Conservation (phyloP, 2,113 vertebrate species). For the Cathartes aura region DNA sequence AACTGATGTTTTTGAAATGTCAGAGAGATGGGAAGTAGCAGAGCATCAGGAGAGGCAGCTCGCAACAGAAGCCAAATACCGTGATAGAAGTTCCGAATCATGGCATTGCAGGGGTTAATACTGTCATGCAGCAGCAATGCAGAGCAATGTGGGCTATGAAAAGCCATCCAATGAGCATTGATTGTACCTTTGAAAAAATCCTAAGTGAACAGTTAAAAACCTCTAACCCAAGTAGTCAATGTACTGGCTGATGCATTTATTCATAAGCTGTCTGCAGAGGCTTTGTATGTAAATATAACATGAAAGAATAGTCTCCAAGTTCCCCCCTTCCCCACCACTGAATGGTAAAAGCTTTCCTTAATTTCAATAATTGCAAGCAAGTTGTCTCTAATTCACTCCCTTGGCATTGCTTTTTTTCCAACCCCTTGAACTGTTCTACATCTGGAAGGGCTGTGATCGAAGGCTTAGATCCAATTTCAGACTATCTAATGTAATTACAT, state of each 20-base stretch:
- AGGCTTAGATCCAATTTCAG: conserved; percentile 25
- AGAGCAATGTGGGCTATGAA: not conserved
- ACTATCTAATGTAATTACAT: conserved; percentile 18
- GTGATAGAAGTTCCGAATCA: not conserved
- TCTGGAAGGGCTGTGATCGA: not conserved
- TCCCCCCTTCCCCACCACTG: not conserved
- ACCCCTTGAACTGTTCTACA: not conserved
- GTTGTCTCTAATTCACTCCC: conserved; percentile 27
- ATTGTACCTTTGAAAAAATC: not conserved
- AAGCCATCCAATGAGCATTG: not conserved
- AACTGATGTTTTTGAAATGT: not conserved
- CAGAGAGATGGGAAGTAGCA: not conserved
- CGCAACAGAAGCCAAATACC: not conserved
- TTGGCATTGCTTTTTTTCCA: not conserved
- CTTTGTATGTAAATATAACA: not conserved
- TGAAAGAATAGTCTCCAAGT: not conserved
- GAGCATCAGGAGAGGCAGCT: not conserved
- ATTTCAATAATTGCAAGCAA: not conserved
- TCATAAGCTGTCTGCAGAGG: not conserved
- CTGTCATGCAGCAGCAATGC: not conserved
- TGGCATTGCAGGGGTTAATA: not conserved
- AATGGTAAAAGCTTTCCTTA: not conserved
- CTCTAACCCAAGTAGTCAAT: not conserved
- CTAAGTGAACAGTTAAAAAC: not conserved
- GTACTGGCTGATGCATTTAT: not conserved